phyloP scores from a whole-genome alignment of 2,888 invertebrate species.

The Pachydiplax longipennis region DNA sequence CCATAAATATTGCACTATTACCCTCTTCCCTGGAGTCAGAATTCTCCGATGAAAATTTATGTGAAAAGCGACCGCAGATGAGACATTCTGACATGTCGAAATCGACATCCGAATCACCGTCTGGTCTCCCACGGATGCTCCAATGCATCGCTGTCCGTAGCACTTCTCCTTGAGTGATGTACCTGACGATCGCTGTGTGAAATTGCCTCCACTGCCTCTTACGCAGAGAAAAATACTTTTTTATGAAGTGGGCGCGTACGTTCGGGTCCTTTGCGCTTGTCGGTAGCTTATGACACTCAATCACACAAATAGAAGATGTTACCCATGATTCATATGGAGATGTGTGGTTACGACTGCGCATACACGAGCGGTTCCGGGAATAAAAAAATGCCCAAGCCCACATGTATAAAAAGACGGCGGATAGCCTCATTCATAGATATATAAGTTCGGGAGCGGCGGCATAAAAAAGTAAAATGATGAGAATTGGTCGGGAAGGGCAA shows the following conservation, averaged over 20 bases:
- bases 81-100: no score
- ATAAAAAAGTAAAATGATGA: neutral
- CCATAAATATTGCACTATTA: no score
- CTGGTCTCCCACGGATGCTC: neutral
- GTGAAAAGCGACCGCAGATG: no score
- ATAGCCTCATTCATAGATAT: neutral
- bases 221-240: neutral
- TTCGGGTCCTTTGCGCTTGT: neutral
- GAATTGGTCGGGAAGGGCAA: neutral
- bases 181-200: neutral
- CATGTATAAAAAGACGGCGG: neutral
- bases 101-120: neutral
- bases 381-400: neutral
- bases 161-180: conserved; percentile 10
- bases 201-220: neutral
- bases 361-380: no score
- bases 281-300: neutral
- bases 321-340: no score
- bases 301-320: neutral
- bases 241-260: neutral
- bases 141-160: neutral
- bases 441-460: neutral
- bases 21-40: no score
- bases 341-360: no score
- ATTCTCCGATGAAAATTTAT: no score